phyloP scores from a whole-genome alignment of 2,113 vertebrate species.

The Telmatochromis sp. region DNA sequence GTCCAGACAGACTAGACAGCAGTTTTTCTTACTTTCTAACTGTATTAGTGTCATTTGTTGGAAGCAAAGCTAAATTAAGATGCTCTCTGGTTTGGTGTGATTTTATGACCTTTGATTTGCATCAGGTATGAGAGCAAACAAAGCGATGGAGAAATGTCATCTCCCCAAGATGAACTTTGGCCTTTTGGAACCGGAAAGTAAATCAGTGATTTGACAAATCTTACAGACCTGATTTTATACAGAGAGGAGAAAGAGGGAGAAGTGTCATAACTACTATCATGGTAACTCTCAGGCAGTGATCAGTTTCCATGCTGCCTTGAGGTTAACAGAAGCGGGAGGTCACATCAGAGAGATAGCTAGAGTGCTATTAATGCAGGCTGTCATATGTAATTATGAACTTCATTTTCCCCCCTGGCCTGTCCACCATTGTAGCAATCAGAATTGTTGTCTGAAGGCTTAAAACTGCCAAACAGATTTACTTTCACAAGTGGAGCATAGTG shows the following conservation, averaged over 20 bases:
- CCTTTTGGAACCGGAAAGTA: not conserved
- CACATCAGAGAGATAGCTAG: not conserved
- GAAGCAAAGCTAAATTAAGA: not conserved
- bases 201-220: not conserved
- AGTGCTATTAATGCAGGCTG: not conserved
- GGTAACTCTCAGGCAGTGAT: not conserved
- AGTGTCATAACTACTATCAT: not conserved
- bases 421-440: not conserved
- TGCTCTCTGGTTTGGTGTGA: not conserved
- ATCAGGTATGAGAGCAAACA: not conserved
- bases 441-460: not conserved
- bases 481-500: not conserved
- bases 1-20: not conserved
- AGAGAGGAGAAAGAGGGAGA: not conserved
- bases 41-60: not conserved
- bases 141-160: not conserved
- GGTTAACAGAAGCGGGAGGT: not conserved
- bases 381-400: slow-evolving; percentile 19
- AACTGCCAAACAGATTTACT: not conserved
- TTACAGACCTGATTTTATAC: not conserved
- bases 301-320: not conserved
- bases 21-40: not conserved
- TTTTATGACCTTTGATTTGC: not conserved
- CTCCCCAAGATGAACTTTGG: not conserved
- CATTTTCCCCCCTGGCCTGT: not conserved